These are phyloP conservation scores for Pilophorus perplexus DNA, from an alignment of 2,888 invertebrate species.

Conservation along the genomic window DNA sequence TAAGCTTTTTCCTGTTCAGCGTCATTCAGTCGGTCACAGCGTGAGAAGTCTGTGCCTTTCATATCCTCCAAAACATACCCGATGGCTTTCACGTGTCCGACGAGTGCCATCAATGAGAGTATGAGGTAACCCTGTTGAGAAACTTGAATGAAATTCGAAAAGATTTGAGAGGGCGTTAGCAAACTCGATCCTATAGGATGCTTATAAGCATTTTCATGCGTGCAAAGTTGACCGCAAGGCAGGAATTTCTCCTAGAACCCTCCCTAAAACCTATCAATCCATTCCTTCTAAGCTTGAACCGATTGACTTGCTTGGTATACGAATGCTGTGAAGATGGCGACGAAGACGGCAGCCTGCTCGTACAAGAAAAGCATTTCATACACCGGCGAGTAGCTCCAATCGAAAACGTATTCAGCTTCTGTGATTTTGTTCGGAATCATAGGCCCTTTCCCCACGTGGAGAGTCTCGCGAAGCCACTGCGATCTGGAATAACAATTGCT, in stretches of 20 bases:
- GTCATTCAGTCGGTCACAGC: neutral
- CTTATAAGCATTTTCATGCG: too few relatives aligned
- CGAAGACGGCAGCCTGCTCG: neutral
- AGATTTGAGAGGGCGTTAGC: too few relatives aligned
- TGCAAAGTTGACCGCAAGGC: too few relatives aligned
- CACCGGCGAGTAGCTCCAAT: slow-evolving; percentile 9
- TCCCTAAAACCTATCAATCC: too few relatives aligned
- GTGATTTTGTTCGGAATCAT: slow-evolving; percentile 15
- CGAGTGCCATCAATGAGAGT: slow-evolving; percentile 16
- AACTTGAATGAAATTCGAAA: too few relatives aligned
- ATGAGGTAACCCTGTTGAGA: slow-evolving; percentile 13
- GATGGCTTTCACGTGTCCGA: slow-evolving; percentile 1
- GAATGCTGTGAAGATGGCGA: too few relatives aligned
- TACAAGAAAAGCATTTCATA: slow-evolving; percentile 1
- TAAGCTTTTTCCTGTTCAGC: neutral
- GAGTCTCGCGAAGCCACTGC: slow-evolving; percentile 1
- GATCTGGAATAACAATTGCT: too few relatives aligned
- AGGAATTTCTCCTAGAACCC: too few relatives aligned
- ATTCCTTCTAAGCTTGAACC: too few relatives aligned
- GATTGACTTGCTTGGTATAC: too few relatives aligned
- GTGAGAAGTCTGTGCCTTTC: slow-evolving; percentile 6
- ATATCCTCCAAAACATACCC: slow-evolving; percentile 5
- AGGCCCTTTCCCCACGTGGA: neutral
- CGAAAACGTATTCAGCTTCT: slow-evolving; percentile 8
- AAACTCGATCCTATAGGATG: too few relatives aligned